Evolutionary conservation across 2,888 invertebrate species (phyloP).

Genomic region (Phania funesta): DNA sequence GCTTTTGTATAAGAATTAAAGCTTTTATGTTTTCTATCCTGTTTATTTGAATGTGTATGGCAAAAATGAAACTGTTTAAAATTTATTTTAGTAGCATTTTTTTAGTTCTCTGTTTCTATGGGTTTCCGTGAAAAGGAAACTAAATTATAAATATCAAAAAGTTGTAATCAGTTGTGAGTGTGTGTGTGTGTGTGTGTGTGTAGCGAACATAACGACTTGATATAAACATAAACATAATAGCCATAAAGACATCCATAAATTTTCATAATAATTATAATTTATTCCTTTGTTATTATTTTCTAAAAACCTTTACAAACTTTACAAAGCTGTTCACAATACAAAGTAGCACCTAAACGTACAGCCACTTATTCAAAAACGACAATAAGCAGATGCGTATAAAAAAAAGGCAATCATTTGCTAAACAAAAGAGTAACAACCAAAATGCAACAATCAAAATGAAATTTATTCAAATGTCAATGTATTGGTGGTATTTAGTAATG

Average conservation of each 20-base stretch:
- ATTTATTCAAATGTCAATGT: not conserved
- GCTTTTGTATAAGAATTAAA: not conserved
- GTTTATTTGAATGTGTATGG: not conserved
- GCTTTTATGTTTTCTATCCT: constrained; percentile 16
- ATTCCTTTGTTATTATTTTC: constrained; percentile 24
- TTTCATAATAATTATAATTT: constrained; percentile 55
- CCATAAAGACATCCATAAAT: constrained; percentile 39
- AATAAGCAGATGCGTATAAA: not conserved
- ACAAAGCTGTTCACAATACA: constrained; percentile 17
- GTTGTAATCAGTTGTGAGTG: not conserved
- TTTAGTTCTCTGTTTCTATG: not conserved
- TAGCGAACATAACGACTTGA: not conserved
- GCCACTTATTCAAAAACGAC: not conserved
- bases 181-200: no score
- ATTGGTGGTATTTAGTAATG: not conserved
- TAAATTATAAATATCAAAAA: not conserved
- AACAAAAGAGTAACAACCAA: not conserved
- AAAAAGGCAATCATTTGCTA: not conserved
- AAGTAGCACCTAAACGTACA: not conserved
- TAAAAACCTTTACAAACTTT: no score
- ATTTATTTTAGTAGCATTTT: not conserved
- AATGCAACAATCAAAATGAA: not conserved
- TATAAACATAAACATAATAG: not conserved
- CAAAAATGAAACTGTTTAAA: not conserved
- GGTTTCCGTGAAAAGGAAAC: not conserved